Evolutionary conservation across 2,888 invertebrate genomes (phyloP).

Genomic region (Carcina quercana): DNA sequence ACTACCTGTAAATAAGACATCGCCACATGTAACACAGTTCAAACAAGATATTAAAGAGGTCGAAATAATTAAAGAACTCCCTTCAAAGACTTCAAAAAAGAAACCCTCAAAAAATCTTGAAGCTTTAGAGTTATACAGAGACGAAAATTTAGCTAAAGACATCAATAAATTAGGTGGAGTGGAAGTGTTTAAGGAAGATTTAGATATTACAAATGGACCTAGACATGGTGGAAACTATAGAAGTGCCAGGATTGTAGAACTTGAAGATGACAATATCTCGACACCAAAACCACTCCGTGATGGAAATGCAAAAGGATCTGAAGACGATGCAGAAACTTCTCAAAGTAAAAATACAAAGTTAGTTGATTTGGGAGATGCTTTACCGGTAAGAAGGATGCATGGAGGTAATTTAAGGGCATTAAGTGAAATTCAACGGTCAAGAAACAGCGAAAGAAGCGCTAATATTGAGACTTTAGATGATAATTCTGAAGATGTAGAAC

Average conservation of each 20-base stretch:
- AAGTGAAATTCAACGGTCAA: slow-evolving; percentile 23
- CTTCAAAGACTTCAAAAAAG: slow-evolving; percentile 22
- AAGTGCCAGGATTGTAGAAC: slow-evolving; percentile 27
- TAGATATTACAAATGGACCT: slow-evolving; percentile 46
- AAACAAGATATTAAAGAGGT: slow-evolving; percentile 61
- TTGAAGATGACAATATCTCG: slow-evolving; percentile 20
- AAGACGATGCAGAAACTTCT: slow-evolving; percentile 39
- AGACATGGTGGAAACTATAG: slow-evolving; percentile 65
- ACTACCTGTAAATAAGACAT: slow-evolving; percentile 43
- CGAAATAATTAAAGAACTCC: slow-evolving; percentile 58
- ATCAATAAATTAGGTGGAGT: slow-evolving; percentile 57
- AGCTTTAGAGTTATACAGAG: slow-evolving; percentile 52
- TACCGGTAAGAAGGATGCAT: slow-evolving; percentile 23
- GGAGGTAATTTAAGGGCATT: slow-evolving; percentile 33
- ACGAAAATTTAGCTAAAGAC: slow-evolving; percentile 56
- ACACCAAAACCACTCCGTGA: slow-evolving; percentile 6
- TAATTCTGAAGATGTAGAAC: slow-evolving; percentile 15
- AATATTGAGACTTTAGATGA: slow-evolving; percentile 38
- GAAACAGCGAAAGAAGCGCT: slow-evolving; percentile 28
- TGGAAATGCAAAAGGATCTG: slow-evolving; percentile 16
- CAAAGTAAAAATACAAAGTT: slow-evolving; percentile 40
- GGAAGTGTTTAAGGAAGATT: slow-evolving; percentile 53
- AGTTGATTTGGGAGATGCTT: slow-evolving; percentile 28
- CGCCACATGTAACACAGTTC: slow-evolving; percentile 50
- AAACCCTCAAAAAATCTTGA: slow-evolving; percentile 39